These are phyloP conservation scores for Chanos chanos DNA, from an alignment of 2,797 vertebrate species.

Conservation along the genomic window DNA sequence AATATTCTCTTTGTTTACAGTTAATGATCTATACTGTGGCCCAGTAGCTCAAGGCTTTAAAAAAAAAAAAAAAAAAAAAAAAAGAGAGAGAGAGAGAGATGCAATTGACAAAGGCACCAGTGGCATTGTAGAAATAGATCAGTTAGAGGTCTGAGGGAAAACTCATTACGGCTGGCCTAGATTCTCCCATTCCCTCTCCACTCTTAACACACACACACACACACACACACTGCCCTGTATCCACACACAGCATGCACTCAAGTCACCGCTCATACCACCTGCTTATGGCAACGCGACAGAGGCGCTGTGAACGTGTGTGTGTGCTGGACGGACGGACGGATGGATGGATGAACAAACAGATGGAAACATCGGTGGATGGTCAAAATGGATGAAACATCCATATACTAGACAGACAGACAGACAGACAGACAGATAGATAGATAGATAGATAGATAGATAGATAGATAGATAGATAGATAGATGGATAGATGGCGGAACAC, in stretches of 20 bases:
- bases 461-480: constrained; percentile 6
- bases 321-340: too few relatives aligned
- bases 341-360: too few relatives aligned
- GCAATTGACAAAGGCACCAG: constrained; percentile 1
- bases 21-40: constrained; percentile 18
- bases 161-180: constrained; percentile 63
- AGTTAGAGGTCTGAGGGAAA: constrained; percentile 4
- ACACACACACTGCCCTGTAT: neutral
- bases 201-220: neutral
- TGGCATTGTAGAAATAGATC: constrained; percentile 35
- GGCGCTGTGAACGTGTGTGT: neutral
- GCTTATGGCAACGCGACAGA: neutral
- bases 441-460: constrained; percentile 12
- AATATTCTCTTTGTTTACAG: neutral
- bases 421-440: neutral
- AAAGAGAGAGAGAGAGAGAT: too few relatives aligned
- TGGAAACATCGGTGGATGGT: neutral
- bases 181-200: constrained; percentile 21
- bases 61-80: neutral
- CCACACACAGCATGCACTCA: neutral
- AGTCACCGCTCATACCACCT: neutral
- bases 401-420: neutral
- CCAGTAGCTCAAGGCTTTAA: constrained; percentile 1
- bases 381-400: neutral
- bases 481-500: neutral